A percentile compares a stretch with the other conserved stretches of the same genome.
These are phyloP conservation scores for Orchesella flavescens DNA, from an alignment of 2,888 invertebrate genomes.

Conservation along the genomic window DNA sequence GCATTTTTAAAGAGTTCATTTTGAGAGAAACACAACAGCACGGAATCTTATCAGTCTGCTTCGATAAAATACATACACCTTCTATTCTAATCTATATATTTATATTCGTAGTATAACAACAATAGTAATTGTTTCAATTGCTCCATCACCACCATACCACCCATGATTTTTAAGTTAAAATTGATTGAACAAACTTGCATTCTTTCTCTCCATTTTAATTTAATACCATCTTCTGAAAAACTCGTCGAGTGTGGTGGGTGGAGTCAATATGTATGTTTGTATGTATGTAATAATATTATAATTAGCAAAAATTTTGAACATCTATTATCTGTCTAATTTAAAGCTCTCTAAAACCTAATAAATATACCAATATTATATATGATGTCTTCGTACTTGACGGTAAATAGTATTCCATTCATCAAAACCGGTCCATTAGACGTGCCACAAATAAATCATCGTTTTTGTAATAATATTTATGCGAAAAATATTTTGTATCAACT, in stretches of 20 bases:
- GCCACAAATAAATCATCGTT: constrained; percentile 31
- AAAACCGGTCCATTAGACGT: constrained; percentile 55
- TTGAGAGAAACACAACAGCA: constrained; percentile 56
- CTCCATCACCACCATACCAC: constrained; percentile 14
- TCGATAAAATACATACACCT: constrained; percentile 48
- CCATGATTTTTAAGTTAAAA: constrained; percentile 36
- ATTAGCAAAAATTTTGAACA: constrained; percentile 45
- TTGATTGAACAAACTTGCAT: constrained; percentile 11
- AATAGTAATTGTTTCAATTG: constrained; percentile 45
- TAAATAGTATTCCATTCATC: constrained; percentile 53
- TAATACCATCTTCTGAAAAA: constrained; percentile 19
- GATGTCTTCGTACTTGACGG: constrained; percentile 49
- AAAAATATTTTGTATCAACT: constrained; percentile 37
- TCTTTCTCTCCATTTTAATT: not conserved
- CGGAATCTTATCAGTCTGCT: constrained; percentile 62
- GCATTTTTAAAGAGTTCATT: constrained; percentile 31
- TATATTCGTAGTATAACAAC: too few species aligned
- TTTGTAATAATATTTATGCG: constrained; percentile 36
- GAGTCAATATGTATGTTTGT: constrained; percentile 1
- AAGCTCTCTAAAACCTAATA: constrained; percentile 63
- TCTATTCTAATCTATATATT: constrained; percentile 53
- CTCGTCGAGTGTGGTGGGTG: not conserved
- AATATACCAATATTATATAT: constrained; percentile 35
- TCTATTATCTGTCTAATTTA: constrained; percentile 31
- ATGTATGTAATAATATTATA: constrained; percentile 17